A percentile compares a stretch with the other conserved stretches of the same genome.
These are phyloP conservation scores for Emydocephalus ijimae DNA, from an alignment of 2,113 vertebrate genomes.

Conservation along the genomic window DNA sequence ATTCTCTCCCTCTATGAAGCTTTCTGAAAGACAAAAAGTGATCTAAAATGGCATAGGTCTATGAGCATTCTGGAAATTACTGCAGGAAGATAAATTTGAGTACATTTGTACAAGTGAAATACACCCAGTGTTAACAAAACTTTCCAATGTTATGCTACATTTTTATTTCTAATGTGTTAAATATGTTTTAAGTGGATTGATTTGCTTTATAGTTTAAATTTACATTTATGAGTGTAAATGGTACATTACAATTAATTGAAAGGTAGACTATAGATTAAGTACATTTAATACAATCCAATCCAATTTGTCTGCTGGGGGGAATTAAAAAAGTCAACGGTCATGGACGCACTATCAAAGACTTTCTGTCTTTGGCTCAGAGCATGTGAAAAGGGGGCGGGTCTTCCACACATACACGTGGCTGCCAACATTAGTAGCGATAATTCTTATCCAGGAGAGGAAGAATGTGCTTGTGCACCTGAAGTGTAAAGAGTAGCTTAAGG, in stretches of 20 bases:
- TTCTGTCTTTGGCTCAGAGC: neutral
- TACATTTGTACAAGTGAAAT: neutral
- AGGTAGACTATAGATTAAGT: neutral
- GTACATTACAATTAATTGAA: neutral
- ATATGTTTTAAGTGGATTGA: neutral
- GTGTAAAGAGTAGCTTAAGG: neutral
- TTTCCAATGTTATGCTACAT: neutral
- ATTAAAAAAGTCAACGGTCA: neutral
- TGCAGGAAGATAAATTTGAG: neutral
- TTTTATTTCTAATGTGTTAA: neutral
- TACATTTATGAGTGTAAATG: neutral
- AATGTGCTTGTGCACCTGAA: neutral
- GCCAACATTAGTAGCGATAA: neutral
- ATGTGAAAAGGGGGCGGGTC: neutral
- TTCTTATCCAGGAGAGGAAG: neutral
- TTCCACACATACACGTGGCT: neutral
- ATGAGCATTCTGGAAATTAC: neutral
- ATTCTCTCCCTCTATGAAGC: neutral
- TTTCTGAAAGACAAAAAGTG: neutral
- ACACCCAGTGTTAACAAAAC: neutral
- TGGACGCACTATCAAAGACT: neutral
- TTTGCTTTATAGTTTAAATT: neutral
- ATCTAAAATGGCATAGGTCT: neutral
- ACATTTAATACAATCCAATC: neutral
- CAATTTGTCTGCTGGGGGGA: neutral